Base-by-base conservation (phyloP, 2,797 vertebrate genomes). In the Halcyon leucocephala region DNA sequence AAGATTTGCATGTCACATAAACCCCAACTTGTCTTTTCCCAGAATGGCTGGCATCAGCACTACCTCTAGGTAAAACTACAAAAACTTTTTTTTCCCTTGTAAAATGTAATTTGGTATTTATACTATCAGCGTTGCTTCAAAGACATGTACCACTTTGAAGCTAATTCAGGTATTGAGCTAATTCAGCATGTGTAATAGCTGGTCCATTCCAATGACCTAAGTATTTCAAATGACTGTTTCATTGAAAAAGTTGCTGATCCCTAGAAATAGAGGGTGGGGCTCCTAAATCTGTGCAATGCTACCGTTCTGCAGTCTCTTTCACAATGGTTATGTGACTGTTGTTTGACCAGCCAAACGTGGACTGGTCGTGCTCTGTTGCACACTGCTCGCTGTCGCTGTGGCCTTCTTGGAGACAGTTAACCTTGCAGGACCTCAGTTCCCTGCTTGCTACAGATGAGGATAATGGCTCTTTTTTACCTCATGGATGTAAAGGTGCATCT, bases 1-100 rank as follows among this genome's bases (percentile, higher is more conserved):
- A 81, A 74, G 67, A 66, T 74, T 42, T 71, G 21, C 74, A 80
- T 93, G 86, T 54, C 76, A 31, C 29, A 54, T 33, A 90, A 94
- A 71, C 60, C 26, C 66, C 87, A 77, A 79, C 33, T 42, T 62
- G 31, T 55, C 19, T 95, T 51, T 79, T 67, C 57, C 12, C 48
- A 67, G 70, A 85, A 72, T 2, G 42, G 24, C 88, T 93, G 70
- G 44, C 54, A 82, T 84, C 85, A 86, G 73, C 66, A 69, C 25
- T 72, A 72, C 13, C 14, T 83, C 18, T 35, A 21, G 25, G 18
- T 72, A 69, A 88, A 91, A 46, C 46, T 29, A 39, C 4, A 24
- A 67, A 64, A 64, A 35, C 13, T 8, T 48, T 20, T 48, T 77
- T 67, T 60, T 74, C 12, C 5, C n/a, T 70, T 1, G 0, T 60